Conservation (phyloP, 2,797 vertebrate species). For the Lophotriccus pileatus region DNA sequence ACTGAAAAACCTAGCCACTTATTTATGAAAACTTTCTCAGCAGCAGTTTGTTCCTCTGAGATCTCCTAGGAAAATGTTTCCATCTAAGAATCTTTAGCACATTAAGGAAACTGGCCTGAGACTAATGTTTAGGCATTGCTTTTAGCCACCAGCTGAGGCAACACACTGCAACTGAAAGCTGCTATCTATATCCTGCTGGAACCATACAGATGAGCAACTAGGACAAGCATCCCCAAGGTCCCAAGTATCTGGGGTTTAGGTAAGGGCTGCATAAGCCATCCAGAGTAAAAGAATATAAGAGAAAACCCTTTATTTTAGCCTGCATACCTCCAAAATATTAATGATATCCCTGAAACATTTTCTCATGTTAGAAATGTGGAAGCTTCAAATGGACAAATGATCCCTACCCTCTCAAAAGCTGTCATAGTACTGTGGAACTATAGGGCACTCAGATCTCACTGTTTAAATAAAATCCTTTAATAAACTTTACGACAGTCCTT, state of each 20-base stretch:
- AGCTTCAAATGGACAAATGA: neutral
- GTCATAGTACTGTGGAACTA: neutral
- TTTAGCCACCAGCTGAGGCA: neutral
- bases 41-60: neutral
- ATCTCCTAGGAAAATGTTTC: neutral
- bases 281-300: neutral
- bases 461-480: neutral
- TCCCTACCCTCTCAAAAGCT: neutral
- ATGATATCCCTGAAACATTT: neutral
- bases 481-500: neutral
- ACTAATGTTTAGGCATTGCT: neutral
- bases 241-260: neutral
- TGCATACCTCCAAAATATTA: neutral
- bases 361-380: neutral
- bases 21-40: neutral
- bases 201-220: neutral
- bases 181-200: neutral
- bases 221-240: neutral
- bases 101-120: neutral
- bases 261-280: neutral
- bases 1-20: neutral
- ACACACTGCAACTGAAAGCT: neutral
- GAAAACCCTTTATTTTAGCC: neutral
- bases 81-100: neutral
- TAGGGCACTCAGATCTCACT: neutral